Conservation (phyloP, 2,888 invertebrate genomes). For the Cosmia trapezina region DNA sequence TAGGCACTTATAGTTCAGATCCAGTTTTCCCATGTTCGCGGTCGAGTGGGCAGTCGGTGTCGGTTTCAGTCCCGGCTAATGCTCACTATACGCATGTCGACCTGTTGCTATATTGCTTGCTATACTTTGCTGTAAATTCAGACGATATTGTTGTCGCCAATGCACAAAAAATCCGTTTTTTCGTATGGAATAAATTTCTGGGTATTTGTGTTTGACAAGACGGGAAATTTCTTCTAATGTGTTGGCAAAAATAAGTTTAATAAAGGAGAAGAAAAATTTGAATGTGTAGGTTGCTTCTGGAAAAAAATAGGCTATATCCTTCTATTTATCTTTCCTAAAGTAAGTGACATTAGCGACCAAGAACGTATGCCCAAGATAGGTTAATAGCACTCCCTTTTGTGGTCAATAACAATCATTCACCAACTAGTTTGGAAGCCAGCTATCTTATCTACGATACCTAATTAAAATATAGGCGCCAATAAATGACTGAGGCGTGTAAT, state of each 20-base stretch:
- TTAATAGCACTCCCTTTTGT: slow-evolving; percentile 2
- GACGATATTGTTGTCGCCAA: not conserved
- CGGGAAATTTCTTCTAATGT: not conserved
- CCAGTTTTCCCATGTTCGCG: slow-evolving; percentile 67
- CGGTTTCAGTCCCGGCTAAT: slow-evolving; percentile 64
- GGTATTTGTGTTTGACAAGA: not conserved
- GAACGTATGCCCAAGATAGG: slow-evolving; percentile 1
- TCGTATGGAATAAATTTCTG: not conserved
- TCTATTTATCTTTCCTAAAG: not conserved
- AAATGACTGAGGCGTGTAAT: slow-evolving; percentile 36
- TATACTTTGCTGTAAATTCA: not conserved
- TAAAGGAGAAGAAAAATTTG: not conserved
- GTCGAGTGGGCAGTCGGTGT: slow-evolving; percentile 66
- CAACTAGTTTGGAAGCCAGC: slow-evolving; percentile 7
- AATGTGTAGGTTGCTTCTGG: not conserved
- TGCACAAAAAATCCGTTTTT: not conserved
- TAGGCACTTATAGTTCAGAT: slow-evolving; percentile 53
- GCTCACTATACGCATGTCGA: slow-evolving; percentile 43
- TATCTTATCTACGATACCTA: slow-evolving; percentile 25
- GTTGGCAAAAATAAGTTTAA: not conserved
- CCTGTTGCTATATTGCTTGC: slow-evolving; percentile 36
- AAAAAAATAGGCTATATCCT: not conserved
- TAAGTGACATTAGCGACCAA: not conserved
- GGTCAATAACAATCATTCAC: slow-evolving; percentile 21
- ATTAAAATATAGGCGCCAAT: slow-evolving; percentile 57